Evolutionary conservation across 2,888 invertebrate species (phyloP).

Genomic region (Lagria hirta): DNA sequence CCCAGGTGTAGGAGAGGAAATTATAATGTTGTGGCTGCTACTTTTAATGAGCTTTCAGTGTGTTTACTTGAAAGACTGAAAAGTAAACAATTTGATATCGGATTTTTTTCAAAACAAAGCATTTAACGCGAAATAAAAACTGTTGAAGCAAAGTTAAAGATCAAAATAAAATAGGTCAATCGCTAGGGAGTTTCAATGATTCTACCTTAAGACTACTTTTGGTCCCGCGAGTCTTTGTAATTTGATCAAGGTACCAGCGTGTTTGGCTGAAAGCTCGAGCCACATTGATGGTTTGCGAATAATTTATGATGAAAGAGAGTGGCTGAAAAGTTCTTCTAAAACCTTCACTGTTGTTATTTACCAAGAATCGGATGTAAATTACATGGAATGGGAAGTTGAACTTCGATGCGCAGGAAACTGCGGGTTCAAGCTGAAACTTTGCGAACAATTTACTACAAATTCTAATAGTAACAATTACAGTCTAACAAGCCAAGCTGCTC

Average conservation of each 20-base stretch:
- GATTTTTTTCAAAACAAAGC: too few species aligned
- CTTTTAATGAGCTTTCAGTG: constrained; percentile 14
- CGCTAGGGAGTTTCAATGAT: constrained; percentile 25
- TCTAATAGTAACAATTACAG: too few species aligned
- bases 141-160: constrained; percentile 14
- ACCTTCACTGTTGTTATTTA: constrained; percentile 29
- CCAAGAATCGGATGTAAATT: constrained; percentile 31
- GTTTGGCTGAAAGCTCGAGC: constrained; percentile 46
- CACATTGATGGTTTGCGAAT: constrained; percentile 49
- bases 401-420: too few species aligned
- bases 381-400: too few species aligned
- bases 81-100: constrained; percentile 4
- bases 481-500: too few species aligned
- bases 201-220: constrained; percentile 31
- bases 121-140: too few species aligned
- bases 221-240: constrained; percentile 44
- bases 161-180: constrained; percentile 27
- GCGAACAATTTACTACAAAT: too few species aligned
- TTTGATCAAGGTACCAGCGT: constrained; percentile 49
- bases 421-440: not conserved
- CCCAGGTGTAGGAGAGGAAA: constrained; percentile 25
- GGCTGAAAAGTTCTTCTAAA: constrained; percentile 45
- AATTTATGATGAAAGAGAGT: constrained; percentile 49
- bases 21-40: constrained; percentile 22
- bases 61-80: constrained; percentile 24